Percentiles rank a stretch among this genome's conserved stretches.
Evolutionary conservation across 2,797 vertebrate genomes (phyloP).

Genomic region (Pygocentrus nattereri): DNA sequence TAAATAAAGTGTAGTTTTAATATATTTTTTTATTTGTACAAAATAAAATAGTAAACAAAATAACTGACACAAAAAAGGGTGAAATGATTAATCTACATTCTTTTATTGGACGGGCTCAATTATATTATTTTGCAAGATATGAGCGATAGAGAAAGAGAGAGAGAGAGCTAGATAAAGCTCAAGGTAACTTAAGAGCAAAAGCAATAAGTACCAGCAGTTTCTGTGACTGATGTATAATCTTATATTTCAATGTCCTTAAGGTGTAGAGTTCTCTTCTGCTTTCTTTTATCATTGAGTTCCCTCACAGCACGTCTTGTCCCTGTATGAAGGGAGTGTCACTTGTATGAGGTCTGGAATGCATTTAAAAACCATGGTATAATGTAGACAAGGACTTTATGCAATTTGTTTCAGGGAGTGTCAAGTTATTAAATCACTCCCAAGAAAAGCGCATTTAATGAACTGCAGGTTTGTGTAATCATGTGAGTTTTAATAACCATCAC

Average conservation of each 20-base stretch:
- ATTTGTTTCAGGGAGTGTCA: background rate
- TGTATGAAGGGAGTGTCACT: background rate
- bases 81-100: too few species aligned
- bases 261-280: background rate
- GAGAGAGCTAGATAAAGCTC: too few species aligned
- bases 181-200: background rate
- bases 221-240: background rate
- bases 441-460: background rate
- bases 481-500: too few species aligned
- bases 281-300: background rate
- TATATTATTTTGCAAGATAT: too few species aligned
- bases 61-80: too few species aligned
- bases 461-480: background rate
- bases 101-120: too few species aligned
- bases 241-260: background rate
- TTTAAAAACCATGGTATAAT: background rate
- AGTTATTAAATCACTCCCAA: conserved; percentile 4
- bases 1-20: too few species aligned
- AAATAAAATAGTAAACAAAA: too few species aligned
- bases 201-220: background rate
- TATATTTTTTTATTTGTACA: too few species aligned
- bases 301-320: background rate
- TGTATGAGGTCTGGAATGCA: background rate
- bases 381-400: background rate
- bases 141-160: too few species aligned